Percentiles rank a stretch among this genome's conserved stretches.
Conservation (phyloP, 2,888 invertebrate genomes). For the Sceliomorpha sp. region DNA sequence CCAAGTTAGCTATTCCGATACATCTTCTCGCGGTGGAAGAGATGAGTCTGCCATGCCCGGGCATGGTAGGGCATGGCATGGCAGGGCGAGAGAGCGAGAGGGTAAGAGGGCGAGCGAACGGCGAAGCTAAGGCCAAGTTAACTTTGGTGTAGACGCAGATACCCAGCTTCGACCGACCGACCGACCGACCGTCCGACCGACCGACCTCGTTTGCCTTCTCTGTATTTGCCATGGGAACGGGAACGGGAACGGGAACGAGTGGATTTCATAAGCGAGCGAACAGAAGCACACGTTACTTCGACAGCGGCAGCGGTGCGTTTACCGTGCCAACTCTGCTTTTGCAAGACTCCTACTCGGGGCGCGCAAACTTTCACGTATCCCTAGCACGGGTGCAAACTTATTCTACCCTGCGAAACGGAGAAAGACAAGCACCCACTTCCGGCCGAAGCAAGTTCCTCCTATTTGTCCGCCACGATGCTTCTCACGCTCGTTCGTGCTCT, state of each 20-base stretch:
- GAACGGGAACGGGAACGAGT: slow-evolving; percentile 19
- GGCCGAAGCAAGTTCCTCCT: slow-evolving; percentile 24
- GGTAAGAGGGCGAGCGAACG: too few species aligned
- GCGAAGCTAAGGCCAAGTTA: slow-evolving; percentile 18
- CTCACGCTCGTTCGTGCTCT: neutral
- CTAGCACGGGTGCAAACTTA: slow-evolving; percentile 10
- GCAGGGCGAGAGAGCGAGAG: too few species aligned
- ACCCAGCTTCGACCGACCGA: slow-evolving; percentile 11
- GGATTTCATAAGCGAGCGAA: slow-evolving; percentile 20
- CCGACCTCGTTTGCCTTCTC: slow-evolving; percentile 22
- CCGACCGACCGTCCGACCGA: too few species aligned
- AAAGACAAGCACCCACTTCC: slow-evolving; percentile 33
- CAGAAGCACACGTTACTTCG: neutral
- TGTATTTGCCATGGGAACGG: slow-evolving; percentile 31
- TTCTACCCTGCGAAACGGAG: slow-evolving; percentile 8
- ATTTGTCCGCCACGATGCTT: slow-evolving; percentile 19
- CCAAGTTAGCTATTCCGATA: too few species aligned
- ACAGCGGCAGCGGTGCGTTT: slow-evolving; percentile 1
- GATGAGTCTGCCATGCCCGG: too few species aligned
- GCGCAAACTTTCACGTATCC: slow-evolving; percentile 18
- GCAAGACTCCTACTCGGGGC: slow-evolving; percentile 11
- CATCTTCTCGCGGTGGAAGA: too few species aligned
- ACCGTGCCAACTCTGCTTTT: neutral
- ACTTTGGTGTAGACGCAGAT: slow-evolving; percentile 22
- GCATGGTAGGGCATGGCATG: too few species aligned